A percentile compares a stretch with the other conserved stretches of the same genome.
Evolutionary conservation across 1,140 invertebrate species (phyloP).

Genomic region (Papilio xuthus): DNA sequence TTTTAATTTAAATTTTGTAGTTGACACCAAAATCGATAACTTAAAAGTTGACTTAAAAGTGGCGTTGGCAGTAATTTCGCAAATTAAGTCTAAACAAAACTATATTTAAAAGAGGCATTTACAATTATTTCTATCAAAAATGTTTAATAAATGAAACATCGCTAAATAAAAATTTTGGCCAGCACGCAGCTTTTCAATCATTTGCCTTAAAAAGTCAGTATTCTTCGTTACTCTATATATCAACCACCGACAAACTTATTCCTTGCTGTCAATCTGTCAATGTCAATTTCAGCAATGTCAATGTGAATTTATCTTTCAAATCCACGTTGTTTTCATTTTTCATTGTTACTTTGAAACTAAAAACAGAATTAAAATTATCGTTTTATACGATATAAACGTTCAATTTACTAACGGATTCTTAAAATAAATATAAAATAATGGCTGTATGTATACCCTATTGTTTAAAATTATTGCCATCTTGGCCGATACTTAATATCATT

Average conservation of each 20-base stretch:
- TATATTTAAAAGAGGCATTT: not conserved
- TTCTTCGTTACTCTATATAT: not conserved
- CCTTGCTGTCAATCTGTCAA: not conserved
- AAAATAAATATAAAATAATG: slow-evolving; percentile 50
- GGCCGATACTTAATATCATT: slow-evolving; percentile 17
- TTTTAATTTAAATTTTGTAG: not conserved
- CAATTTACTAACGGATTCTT: not conserved
- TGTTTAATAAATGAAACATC: not conserved
- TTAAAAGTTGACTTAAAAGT: not conserved
- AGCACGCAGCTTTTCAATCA: not conserved
- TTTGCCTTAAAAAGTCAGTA: not conserved
- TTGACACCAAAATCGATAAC: not conserved
- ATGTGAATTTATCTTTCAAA: not conserved
- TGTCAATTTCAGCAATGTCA: not conserved
- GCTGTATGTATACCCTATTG: slow-evolving; percentile 56
- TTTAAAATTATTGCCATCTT: not conserved
- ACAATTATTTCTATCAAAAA: not conserved
- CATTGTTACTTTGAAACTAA: not conserved
- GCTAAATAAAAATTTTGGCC: not conserved
- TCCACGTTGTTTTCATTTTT: slow-evolving; percentile 18
- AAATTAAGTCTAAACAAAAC: too few relatives aligned
- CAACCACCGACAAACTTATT: not conserved
- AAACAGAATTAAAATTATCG: not conserved
- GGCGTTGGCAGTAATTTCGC: too few relatives aligned
- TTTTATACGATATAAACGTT: slow-evolving; percentile 6